Evolutionary conservation across 1,140 invertebrate genomes (phyloP).

Genomic region (Andricus grossulariae): DNA sequence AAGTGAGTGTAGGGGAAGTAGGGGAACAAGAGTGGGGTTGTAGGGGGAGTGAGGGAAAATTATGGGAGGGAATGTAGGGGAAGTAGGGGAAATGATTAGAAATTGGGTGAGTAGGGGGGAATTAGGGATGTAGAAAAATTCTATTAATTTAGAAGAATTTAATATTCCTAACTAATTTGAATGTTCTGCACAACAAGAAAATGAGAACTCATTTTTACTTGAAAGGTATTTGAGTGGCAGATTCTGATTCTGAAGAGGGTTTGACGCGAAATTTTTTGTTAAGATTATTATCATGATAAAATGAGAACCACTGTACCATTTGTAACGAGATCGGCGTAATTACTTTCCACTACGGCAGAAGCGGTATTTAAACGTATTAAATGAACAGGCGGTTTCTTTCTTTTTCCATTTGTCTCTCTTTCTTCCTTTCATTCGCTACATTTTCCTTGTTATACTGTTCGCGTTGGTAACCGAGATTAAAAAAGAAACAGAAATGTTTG

Average conservation of each 20-base stretch:
- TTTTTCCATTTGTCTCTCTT: not conserved
- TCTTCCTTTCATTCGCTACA: not conserved
- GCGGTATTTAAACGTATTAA: constrained; percentile 35
- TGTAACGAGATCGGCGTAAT: constrained; percentile 32
- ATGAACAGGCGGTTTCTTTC: constrained; percentile 3
- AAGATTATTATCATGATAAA: not conserved
- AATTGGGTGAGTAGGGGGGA: too few relatives aligned
- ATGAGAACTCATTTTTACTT: not conserved
- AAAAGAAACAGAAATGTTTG: constrained; percentile 13
- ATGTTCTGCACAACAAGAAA: not conserved
- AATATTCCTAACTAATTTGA: too few relatives aligned
- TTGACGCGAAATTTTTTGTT: not conserved
- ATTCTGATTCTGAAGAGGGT: not conserved
- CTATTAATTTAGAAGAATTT: too few relatives aligned
- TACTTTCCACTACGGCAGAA: constrained; percentile 40
- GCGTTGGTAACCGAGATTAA: constrained; percentile 24
- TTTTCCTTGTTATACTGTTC: not conserved
- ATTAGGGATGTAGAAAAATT: too few relatives aligned
- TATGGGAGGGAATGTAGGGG: too few relatives aligned
- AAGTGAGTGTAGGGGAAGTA: too few relatives aligned
- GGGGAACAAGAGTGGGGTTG: too few relatives aligned
- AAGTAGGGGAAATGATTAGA: too few relatives aligned
- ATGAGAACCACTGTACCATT: constrained; percentile 24
- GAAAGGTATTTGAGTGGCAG: too few relatives aligned
- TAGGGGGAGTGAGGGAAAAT: too few relatives aligned